phyloP scores from a whole-genome alignment of 2,888 invertebrate genomes.

The Athrips mouffetella region DNA sequence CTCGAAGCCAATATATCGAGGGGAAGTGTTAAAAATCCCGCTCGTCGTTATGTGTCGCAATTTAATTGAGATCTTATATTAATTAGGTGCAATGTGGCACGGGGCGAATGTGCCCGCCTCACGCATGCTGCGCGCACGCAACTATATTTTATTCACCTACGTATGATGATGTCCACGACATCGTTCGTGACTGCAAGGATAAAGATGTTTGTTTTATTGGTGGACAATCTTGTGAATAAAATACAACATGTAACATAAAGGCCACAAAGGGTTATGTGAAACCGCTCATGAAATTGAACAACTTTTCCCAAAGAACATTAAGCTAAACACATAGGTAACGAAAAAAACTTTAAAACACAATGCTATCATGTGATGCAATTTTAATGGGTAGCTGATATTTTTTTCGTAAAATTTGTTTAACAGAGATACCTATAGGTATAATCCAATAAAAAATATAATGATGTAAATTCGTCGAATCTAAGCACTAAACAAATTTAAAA shows the following conservation, averaged over 20 bases:
- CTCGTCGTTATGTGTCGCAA: conserved; percentile 72
- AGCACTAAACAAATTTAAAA: too few relatives aligned
- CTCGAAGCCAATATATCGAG: conserved; percentile 51
- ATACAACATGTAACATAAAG: background rate
- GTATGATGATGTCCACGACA: conserved; percentile 3
- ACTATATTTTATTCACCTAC: conserved; percentile 27
- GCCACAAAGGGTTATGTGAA: too few relatives aligned
- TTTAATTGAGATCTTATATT: conserved; percentile 80
- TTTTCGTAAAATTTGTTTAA: too few relatives aligned
- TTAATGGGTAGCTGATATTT: too few relatives aligned
- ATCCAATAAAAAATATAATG: too few relatives aligned
- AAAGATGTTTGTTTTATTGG: background rate
- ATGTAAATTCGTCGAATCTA: too few relatives aligned
- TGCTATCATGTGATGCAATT: too few relatives aligned
- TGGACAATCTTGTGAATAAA: background rate
- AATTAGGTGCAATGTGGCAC: conserved; percentile 73
- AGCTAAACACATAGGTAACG: too few relatives aligned
- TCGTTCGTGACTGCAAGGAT: conserved; percentile 1
- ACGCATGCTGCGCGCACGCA: conserved; percentile 67
- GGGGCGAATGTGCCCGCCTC: conserved; percentile 68
- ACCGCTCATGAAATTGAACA: too few relatives aligned
- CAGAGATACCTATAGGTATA: too few relatives aligned
- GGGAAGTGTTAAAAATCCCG: conserved; percentile 60
- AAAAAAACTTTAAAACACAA: too few relatives aligned
- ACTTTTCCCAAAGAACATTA: too few relatives aligned